These are phyloP conservation scores for Apeltes quadracus DNA, from an alignment of 2,113 vertebrate species.

Conservation along the genomic window DNA sequence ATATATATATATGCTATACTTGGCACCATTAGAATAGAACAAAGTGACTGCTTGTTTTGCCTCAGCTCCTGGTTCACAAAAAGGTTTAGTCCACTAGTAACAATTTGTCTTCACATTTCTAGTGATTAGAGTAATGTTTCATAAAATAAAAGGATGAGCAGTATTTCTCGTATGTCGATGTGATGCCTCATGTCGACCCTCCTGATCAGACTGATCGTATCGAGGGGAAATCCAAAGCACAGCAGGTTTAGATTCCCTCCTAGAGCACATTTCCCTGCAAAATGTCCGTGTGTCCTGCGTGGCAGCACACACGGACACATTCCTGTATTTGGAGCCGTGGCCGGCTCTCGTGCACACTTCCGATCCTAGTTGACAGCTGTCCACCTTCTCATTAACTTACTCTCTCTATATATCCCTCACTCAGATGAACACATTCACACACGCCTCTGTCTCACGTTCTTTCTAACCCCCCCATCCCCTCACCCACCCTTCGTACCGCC, in stretches of 20 bases:
- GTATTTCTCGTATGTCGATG: not conserved
- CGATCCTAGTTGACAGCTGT: slow-evolving; percentile 64
- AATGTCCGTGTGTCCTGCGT: slow-evolving; percentile 29
- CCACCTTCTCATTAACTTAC: slow-evolving; percentile 54
- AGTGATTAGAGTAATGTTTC: not conserved
- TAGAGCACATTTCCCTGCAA: slow-evolving; percentile 25
- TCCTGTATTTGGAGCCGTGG: slow-evolving; percentile 38
- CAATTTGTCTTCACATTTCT: not conserved
- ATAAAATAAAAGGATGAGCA: not conserved
- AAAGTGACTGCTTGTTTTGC: slow-evolving; percentile 60
- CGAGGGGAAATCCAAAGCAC: not conserved
- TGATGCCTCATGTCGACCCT: not conserved
- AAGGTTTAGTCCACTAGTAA: not conserved
- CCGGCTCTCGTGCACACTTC: slow-evolving; percentile 34
- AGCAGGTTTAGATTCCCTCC: slow-evolving; percentile 29
- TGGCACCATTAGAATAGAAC: slow-evolving; percentile 61
- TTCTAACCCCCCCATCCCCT: not conserved
- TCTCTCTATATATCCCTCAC: slow-evolving; percentile 1
- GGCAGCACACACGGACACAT: slow-evolving; percentile 38
- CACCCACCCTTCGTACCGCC: not conserved
- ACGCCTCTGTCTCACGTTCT: slow-evolving; percentile 11
- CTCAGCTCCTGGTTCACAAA: slow-evolving; percentile 15
- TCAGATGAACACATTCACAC: not conserved
- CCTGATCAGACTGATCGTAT: not conserved
- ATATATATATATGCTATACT: not conserved